Evolutionary conservation across 2,113 vertebrate species (phyloP), one percentile per base, ranked within the genome.

Genomic region (Phalacrocorax carbo): DNA sequence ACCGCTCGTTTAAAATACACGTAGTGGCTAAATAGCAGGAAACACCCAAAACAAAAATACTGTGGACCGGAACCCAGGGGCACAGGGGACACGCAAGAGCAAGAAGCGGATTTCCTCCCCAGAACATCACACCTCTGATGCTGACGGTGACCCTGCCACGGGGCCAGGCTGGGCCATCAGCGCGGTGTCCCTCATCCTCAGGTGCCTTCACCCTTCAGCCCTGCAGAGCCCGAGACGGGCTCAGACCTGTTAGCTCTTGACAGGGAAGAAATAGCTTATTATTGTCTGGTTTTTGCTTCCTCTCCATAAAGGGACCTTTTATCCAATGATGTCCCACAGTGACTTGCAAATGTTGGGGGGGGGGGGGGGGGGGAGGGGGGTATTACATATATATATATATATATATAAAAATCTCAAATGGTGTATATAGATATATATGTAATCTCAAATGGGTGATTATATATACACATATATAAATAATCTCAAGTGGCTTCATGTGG

Each of bases 31-130:
- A 92, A 95, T 6, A 70, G 94, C 95, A 97, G 96, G 96, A 97
- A 97, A 96, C 89, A 93, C 61, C 92, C 66, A 20, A 38, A 11
- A 93, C 93, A 86, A 86, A 97, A 96, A 90, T 72, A 94, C 84
- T 69, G 4, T 9, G 15, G 72, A 46, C 96, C 96, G 94, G 96
- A 96, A 94, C 88, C 81, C 86, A 38, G 94, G 88, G 93, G 92
- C 92, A 76, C 89, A 48, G 86, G 78, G 91, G 92, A 95, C 85
- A 57, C 25, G 9, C 62, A 26, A 57, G 91, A 83, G 93, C 88
- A 38, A 68, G 86, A 71, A 91, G 79, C 82, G 94, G 96, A 97
- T 97, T 97, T 97, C 97, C 97, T 95, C 51, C 82, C 61, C 76
- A 44, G 66, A 81, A 79, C 91, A 86, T 69, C 21, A 10, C 90